phyloP scores from a whole-genome alignment of 2,113 vertebrate genomes.

The Recurvirostra avosetta region DNA sequence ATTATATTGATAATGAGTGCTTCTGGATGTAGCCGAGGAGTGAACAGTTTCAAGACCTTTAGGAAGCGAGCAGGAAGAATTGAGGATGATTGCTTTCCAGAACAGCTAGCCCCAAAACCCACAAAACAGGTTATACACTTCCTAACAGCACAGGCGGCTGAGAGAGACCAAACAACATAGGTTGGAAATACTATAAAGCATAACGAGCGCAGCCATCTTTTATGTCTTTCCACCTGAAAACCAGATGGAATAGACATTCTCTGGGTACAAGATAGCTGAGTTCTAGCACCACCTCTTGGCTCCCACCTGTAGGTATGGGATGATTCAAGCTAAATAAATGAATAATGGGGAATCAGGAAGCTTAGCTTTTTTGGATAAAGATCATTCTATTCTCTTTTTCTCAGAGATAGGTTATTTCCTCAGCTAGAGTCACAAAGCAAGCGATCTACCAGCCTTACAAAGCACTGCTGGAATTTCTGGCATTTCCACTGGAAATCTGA shows the following conservation, averaged over 20 bases:
- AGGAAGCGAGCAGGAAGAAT: background rate
- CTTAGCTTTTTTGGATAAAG: background rate
- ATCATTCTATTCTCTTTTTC: background rate
- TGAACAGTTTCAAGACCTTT: background rate
- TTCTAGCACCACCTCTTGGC: constrained; percentile 65
- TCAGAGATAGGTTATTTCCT: background rate
- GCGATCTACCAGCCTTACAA: background rate
- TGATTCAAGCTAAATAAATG: background rate
- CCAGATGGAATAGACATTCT: background rate
- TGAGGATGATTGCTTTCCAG: background rate
- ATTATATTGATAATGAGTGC: background rate
- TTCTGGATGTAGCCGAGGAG: background rate
- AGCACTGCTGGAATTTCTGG: background rate
- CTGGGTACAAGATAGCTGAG: constrained; percentile 14
- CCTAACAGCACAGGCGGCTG: background rate
- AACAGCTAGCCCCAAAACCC: background rate
- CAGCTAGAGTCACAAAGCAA: background rate
- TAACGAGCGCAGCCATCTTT: background rate
- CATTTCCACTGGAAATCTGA: background rate
- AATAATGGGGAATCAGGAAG: background rate
- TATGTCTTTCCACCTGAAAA: background rate
- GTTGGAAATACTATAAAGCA: background rate
- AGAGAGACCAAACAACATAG: background rate
- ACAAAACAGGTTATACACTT: background rate
- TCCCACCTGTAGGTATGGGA: constrained; percentile 44